Percentiles rank a stretch among this genome's conserved stretches.
Conservation (phyloP, 1,140 invertebrate species). For the Solenopsis fugax region DNA sequence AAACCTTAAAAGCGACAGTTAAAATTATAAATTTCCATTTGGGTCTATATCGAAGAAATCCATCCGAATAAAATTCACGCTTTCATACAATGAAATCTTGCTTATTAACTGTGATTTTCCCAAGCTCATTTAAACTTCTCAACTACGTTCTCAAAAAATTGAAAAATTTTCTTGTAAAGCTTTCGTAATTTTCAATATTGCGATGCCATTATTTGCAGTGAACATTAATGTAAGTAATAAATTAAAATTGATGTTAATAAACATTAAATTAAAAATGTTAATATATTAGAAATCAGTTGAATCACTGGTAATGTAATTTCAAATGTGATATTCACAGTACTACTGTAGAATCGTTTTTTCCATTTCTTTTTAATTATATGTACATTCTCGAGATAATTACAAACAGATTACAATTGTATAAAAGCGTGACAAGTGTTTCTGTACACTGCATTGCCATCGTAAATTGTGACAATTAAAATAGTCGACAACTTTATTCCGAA, state of each 20-base stretch:
- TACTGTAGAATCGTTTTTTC: not conserved
- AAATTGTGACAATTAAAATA: not conserved
- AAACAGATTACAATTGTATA: slow-evolving; percentile 30
- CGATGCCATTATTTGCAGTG: not conserved
- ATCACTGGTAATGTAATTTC: not conserved
- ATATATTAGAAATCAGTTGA: not conserved
- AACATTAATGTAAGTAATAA: not conserved
- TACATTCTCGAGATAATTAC: slow-evolving; percentile 13
- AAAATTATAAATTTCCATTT: slow-evolving; percentile 10
- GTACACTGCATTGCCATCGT: not conserved
- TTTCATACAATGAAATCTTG: not conserved
- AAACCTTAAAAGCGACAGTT: not conserved
- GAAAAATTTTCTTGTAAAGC: not conserved
- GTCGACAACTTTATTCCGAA: not conserved
- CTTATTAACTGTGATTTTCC: not conserved
- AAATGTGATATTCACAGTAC: not conserved
- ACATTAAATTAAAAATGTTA: not conserved
- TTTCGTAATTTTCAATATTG: not conserved
- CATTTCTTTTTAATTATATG: slow-evolving; percentile 30
- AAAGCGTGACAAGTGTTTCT: slow-evolving; percentile 1
- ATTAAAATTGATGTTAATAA: slow-evolving; percentile 12
- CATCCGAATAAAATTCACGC: not conserved
- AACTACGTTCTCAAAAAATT: not conserved
- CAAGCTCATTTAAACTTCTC: not conserved
- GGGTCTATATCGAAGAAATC: not conserved